These are phyloP conservation scores for Drosophila demipolita DNA, from an alignment of 2,888 invertebrate species.

Conservation along the genomic window DNA sequence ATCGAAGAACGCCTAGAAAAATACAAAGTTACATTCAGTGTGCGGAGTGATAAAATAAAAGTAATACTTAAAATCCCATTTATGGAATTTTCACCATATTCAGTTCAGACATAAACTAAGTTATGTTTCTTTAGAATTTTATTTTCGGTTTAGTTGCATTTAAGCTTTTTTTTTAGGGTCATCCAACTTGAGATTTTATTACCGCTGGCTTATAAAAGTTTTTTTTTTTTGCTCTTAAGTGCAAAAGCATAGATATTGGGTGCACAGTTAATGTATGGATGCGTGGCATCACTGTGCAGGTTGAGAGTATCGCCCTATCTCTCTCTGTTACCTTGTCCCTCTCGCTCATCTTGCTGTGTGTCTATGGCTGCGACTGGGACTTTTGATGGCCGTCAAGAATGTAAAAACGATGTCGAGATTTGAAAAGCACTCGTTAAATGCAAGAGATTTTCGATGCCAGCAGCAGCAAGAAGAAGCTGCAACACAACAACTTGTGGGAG, in stretches of 20 bases:
- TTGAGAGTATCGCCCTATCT: constrained; percentile 2
- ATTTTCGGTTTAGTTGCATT: not conserved
- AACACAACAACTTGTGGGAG: constrained; percentile 28
- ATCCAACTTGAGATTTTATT: constrained; percentile 22
- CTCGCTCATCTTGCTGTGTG: constrained; percentile 11
- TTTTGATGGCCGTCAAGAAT: constrained; percentile 52
- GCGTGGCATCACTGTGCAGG: constrained; percentile 25
- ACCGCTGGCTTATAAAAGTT: constrained; percentile 3
- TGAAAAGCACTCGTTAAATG: constrained; percentile 42
- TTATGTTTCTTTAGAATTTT: not conserved
- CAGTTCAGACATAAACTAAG: not conserved
- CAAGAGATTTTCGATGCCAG: constrained; percentile 22
- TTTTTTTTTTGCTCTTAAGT: constrained; percentile 12
- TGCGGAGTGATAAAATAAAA: not conserved
- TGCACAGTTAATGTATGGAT: constrained; percentile 6
- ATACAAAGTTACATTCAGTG: not conserved
- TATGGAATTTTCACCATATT: not conserved
- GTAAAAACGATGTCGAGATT: constrained; percentile 30
- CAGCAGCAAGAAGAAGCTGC: not conserved
- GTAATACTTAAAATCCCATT: not conserved
- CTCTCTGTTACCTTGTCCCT: not conserved
- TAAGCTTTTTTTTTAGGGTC: not conserved
- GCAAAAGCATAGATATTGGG: constrained; percentile 20
- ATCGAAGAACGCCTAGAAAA: not conserved
- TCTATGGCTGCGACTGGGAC: constrained; percentile 19